Percentiles rank a stretch among this genome's conserved stretches.
Evolutionary conservation across 2,113 vertebrate genomes (phyloP).

Genomic region (Ciconia stormi): DNA sequence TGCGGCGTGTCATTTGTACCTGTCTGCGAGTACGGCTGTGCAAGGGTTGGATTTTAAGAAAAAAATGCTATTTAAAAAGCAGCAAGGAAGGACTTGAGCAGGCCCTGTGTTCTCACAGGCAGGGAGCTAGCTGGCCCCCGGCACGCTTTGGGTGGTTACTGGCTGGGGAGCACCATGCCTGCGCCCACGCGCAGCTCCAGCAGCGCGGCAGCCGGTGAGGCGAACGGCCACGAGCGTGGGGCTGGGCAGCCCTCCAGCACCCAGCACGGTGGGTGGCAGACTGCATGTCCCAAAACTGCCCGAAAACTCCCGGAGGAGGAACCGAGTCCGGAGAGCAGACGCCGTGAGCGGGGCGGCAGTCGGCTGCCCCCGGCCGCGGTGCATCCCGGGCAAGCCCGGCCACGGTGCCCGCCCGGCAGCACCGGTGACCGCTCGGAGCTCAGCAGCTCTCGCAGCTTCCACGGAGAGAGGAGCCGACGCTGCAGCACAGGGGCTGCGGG

Average conservation of each 20-base stretch:
- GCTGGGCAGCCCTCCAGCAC: neutral
- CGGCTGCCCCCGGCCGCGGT: rapidly evolving
- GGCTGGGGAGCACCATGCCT: neutral
- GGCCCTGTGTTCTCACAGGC: neutral
- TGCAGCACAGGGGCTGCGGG: too few species aligned
- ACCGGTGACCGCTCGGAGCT: neutral
- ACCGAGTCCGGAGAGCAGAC: rapidly evolving
- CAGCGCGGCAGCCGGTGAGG: neutral
- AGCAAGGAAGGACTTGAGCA: neutral
- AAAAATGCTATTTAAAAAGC: neutral
- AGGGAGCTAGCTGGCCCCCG: neutral
- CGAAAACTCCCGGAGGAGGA: neutral
- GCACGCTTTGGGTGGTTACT: neutral
- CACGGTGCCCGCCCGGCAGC: rapidly evolving
- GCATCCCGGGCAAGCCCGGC: neutral
- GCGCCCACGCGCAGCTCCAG: neutral
- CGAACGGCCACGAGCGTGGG: rapidly evolving
- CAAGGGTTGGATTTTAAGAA: neutral
- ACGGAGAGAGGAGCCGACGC: neutral
- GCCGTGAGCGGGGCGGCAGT: neutral
- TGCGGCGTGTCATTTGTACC: neutral
- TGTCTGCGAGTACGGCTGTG: neutral
- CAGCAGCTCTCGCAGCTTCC: neutral
- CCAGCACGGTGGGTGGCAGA: neutral
- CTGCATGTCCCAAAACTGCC: too few species aligned